Evolutionary conservation across 2,113 vertebrate genomes (phyloP), one percentile per base, ranked within the genome.

Genomic region (Meleagris gallopavo): DNA sequence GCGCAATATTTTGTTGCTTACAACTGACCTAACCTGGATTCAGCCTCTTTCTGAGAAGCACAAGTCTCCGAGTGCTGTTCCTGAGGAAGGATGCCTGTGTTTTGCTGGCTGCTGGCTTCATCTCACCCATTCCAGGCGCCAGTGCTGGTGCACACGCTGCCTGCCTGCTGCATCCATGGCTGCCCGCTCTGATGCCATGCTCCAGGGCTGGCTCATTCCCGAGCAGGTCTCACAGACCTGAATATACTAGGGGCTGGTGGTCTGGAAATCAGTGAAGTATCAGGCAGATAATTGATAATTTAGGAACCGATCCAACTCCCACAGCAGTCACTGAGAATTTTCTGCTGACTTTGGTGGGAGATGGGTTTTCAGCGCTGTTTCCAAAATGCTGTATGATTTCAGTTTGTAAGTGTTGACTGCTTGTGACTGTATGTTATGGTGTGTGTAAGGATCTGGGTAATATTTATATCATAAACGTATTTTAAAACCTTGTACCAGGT

Each of bases 151-250:
- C 43, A 64, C 1, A 1, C 1, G 2, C 32, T 77, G 32, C 10
- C 1, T 65, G 14, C 45, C 50, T 1, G 0, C 38, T 43, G 30
- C 0, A 8, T 38, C 65, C 0, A 0, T 48, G 73, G 73, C 54
- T 52, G 76, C 57, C 41, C 18, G 27, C 11, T 40, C 58, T 48
- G 36, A 45, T 36, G 58, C 71, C 4, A 2, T 1, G 2, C 4
- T 27, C 30, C 52, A 48, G 40, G 54, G 25, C 55, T 85, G 73
- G 16, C 3, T 10, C 3, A 0, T 48, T n/a, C 66, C 13, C 0
- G 0, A 29, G 36, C 20, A 6, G n/a, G 38, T 3, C 1, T 0
- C 69, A 24, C 32, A 36, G 48, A 18, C 30, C 10, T 57, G n/a
- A 34, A 14, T 32, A 14, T 32, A 6, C 69, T 74, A 36, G 52